A percentile compares a stretch with the other conserved stretches of the same genome.
These are phyloP conservation scores for Trinorchestia longiramus DNA, from an alignment of 1,140 invertebrate genomes.

Conservation along the genomic window DNA sequence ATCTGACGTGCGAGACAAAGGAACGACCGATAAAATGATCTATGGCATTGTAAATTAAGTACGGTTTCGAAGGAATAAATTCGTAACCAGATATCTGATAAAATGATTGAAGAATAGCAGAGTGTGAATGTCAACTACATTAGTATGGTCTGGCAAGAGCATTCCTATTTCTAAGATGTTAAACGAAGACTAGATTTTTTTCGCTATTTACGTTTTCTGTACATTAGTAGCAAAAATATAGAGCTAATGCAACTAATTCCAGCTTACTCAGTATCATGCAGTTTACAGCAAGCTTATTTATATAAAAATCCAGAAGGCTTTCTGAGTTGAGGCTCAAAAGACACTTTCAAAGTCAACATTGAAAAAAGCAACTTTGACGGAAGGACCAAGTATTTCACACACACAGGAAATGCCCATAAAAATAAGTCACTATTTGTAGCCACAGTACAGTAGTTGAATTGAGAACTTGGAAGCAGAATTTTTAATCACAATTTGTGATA, in stretches of 20 bases:
- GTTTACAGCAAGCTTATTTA: neutral
- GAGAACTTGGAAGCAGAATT: neutral
- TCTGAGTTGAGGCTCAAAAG: neutral
- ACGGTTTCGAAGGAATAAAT: neutral
- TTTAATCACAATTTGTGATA: neutral
- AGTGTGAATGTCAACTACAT: neutral
- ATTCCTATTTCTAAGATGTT: neutral
- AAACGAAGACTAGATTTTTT: conserved; percentile 46
- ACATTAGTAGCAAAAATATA: conserved; percentile 51
- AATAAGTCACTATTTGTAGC: neutral
- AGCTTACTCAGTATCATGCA: neutral
- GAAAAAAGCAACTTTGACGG: neutral
- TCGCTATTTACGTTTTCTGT: neutral
- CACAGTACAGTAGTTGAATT: neutral
- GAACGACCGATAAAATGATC: neutral
- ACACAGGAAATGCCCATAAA: neutral
- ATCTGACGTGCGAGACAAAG: no score
- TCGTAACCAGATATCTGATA: neutral
- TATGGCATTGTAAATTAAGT: neutral
- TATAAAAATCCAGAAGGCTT: conserved; percentile 15
- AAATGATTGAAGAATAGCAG: neutral
- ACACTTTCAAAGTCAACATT: neutral
- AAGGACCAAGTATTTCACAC: neutral
- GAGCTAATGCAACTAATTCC: neutral
- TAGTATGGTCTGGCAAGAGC: neutral